Percentiles rank a stretch among this genome's conserved stretches.
phyloP scores from a whole-genome alignment of 2,797 vertebrate species.

The Kryptolebias ocellatus region DNA sequence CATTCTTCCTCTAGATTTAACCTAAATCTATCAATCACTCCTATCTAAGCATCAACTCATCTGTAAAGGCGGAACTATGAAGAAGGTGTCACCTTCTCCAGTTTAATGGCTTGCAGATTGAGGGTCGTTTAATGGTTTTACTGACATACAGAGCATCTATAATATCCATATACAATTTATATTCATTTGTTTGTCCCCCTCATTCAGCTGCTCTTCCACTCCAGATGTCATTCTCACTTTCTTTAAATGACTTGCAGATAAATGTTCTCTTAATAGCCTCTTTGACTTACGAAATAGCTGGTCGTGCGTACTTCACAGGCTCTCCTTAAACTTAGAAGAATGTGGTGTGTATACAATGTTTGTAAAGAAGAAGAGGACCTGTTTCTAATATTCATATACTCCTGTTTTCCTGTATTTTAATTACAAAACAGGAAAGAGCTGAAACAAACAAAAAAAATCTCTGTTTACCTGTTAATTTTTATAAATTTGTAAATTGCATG shows the following conservation, averaged over 20 bases:
- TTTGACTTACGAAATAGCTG: slow-evolving; percentile 71
- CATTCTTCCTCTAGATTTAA: slow-evolving; percentile 29
- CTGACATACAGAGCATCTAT: slow-evolving; percentile 57
- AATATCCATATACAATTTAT: slow-evolving; percentile 42
- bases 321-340: slow-evolving; percentile 49
- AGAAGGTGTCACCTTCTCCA: slow-evolving; percentile 58
- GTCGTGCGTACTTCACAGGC: slow-evolving; percentile 53
- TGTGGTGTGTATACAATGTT: slow-evolving; percentile 14
- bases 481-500: slow-evolving; percentile 33
- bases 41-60: slow-evolving; percentile 45
- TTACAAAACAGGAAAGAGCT: slow-evolving; percentile 18
- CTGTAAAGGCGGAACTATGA: slow-evolving; percentile 43
- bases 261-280: slow-evolving; percentile 68
- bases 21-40: slow-evolving; percentile 46
- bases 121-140: slow-evolving; percentile 61
- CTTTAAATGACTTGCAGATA: slow-evolving; percentile 68
- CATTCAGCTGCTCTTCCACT: slow-evolving; percentile 43
- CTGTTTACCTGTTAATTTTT: slow-evolving; percentile 28
- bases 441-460: slow-evolving; percentile 22
- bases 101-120: slow-evolving; percentile 60
- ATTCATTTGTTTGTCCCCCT: slow-evolving; percentile 45
- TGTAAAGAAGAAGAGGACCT: slow-evolving; percentile 12
- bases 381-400: slow-evolving; percentile 25
- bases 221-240: slow-evolving; percentile 69
- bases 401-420: slow-evolving; percentile 21